A percentile compares a stretch with the other conserved stretches of the same genome.
Conservation (phyloP, 2,797 vertebrate species). For the Chlorospingus flavigularis region DNA sequence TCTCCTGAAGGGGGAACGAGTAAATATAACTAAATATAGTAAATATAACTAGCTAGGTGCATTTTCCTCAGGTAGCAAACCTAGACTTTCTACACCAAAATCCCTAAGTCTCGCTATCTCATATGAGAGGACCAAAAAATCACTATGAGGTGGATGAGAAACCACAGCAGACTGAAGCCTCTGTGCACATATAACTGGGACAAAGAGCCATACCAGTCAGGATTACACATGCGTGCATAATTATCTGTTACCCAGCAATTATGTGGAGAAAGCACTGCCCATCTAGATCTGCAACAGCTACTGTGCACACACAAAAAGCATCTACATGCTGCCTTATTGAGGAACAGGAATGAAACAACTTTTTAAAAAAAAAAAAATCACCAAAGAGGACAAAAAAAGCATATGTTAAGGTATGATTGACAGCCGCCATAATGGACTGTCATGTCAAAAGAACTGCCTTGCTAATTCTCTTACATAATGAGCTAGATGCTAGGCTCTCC, state of each 20-base stretch:
- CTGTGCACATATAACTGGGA: background rate
- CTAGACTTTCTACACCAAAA: background rate
- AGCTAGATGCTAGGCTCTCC: slow-evolving; percentile 66
- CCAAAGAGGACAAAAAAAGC: slow-evolving; percentile 49
- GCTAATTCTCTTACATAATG: slow-evolving; percentile 72
- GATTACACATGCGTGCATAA: slow-evolving; percentile 34
- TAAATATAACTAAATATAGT: background rate
- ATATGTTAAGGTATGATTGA: slow-evolving; percentile 69
- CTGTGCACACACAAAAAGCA: background rate
- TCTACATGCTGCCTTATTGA: slow-evolving; percentile 18
- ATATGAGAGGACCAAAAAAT: background rate
- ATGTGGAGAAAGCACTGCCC: background rate
- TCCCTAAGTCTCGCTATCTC: background rate
- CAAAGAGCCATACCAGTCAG: slow-evolving; percentile 11
- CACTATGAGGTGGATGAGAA: background rate
- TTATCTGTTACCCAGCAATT: background rate
- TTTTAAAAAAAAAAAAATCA: background rate
- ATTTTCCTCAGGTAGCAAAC: background rate
- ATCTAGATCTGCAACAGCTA: background rate
- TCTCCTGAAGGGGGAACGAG: background rate
- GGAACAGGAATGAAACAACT: background rate
- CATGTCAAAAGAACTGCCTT: slow-evolving; percentile 70
- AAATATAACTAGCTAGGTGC: background rate
- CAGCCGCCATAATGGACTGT: slow-evolving; percentile 73
- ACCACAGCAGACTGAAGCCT: background rate